Percentiles rank a stretch among this genome's conserved stretches.
These are phyloP conservation scores for Drosophila orena DNA, from an alignment of 1,140 invertebrate genomes.

Conservation along the genomic window DNA sequence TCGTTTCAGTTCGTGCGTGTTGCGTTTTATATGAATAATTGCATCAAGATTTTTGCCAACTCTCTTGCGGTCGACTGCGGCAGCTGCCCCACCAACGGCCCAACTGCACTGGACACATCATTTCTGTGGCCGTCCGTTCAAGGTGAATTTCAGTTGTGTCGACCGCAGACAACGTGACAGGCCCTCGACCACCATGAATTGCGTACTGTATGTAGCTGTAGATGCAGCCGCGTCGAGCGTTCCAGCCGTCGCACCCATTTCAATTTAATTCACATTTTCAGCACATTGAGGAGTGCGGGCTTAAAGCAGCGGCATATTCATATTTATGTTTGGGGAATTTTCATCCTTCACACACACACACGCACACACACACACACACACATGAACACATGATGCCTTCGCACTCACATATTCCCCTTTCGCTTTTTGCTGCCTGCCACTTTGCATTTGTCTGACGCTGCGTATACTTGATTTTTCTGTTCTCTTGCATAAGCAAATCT, in stretches of 20 bases:
- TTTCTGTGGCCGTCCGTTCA: constrained; percentile 47
- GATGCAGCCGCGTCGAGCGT: neutral
- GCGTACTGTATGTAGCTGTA: constrained; percentile 12
- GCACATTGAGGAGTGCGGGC: constrained; percentile 45
- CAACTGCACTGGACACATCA: constrained; percentile 30
- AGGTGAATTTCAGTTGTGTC: constrained; percentile 69
- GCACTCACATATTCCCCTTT: constrained; percentile 32
- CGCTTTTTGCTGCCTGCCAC: constrained; percentile 25
- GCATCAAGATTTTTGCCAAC: constrained; percentile 71
- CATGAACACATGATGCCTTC: constrained; percentile 19
- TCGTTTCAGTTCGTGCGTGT: constrained; percentile 31
- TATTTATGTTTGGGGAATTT: constrained; percentile 42
- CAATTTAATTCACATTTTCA: constrained; percentile 76
- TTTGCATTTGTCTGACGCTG: constrained; percentile 55
- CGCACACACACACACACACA: no score
- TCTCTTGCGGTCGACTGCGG: constrained; percentile 37
- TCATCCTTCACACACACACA: constrained; percentile 55
- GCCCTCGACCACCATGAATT: constrained; percentile 68
- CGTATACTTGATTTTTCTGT: constrained; percentile 74
- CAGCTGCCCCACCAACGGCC: constrained; percentile 23
- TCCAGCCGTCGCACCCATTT: constrained; percentile 50
- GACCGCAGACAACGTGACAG: constrained; percentile 73
- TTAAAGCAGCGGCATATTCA: constrained; percentile 36
- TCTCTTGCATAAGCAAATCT: constrained; percentile 13
- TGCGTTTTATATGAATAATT: constrained; percentile 72